A percentile compares a stretch with the other conserved stretches of the same genome.
Conservation (phyloP, 2,797 vertebrate species). For the Remorina albescens region DNA sequence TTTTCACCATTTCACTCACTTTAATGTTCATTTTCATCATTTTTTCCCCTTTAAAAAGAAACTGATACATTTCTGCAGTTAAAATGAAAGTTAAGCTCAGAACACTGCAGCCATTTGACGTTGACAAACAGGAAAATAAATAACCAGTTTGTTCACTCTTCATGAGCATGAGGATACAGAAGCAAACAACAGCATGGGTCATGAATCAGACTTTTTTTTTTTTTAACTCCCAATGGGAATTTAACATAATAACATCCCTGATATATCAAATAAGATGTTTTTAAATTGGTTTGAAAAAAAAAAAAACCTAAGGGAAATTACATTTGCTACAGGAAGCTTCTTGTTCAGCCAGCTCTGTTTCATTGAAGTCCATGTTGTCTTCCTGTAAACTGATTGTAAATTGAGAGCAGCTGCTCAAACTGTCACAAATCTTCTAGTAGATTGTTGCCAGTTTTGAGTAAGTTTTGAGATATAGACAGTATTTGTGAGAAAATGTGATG, state of each 20-base stretch:
- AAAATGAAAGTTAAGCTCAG: not conserved
- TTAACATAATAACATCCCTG: not conserved
- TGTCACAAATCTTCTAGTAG: not conserved
- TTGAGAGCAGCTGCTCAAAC: slow-evolving; percentile 27
- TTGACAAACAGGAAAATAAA: not conserved
- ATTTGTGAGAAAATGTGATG: not conserved
- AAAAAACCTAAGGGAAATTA: not conserved
- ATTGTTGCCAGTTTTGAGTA: not conserved
- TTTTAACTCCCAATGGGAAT: not conserved
- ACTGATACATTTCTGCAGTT: not conserved
- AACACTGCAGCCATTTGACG: slow-evolving; percentile 1
- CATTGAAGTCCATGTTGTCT: not conserved
- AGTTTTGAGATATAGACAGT: not conserved
- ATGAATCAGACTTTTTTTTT: too few relatives aligned
- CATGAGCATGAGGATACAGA: not conserved
- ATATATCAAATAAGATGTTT: not conserved
- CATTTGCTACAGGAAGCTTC: not conserved
- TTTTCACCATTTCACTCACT: not conserved
- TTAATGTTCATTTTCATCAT: not conserved
- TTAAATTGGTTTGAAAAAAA: too few relatives aligned
- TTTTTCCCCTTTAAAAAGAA: not conserved
- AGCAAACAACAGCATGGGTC: not conserved
- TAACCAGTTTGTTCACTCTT: not conserved
- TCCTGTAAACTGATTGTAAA: not conserved
- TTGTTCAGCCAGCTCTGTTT: slow-evolving; percentile 22